Conservation (phyloP, 2,113 vertebrate genomes). For the Propithecus coquereli region DNA sequence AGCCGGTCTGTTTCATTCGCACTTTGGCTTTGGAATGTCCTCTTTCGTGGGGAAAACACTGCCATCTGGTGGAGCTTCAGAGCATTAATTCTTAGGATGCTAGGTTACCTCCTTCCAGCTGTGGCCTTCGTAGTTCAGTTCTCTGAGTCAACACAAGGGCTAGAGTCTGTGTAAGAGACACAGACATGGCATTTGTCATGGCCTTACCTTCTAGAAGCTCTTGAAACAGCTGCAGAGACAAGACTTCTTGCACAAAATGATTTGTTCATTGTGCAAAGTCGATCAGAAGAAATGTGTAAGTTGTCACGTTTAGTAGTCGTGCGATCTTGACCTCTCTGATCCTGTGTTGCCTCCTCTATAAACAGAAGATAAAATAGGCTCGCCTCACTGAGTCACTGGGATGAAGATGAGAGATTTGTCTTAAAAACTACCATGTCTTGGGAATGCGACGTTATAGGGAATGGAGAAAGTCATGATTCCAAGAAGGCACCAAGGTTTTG, state of each 20-base stretch:
- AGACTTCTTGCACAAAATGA: neutral
- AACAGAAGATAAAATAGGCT: neutral
- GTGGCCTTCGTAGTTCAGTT: neutral
- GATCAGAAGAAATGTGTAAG: neutral
- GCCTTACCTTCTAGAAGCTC: neutral
- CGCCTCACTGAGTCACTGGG: neutral
- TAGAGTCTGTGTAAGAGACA: neutral
- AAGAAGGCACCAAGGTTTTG: neutral
- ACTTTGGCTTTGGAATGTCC: neutral
- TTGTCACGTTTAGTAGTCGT: neutral
- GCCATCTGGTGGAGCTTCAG: conserved; percentile 57
- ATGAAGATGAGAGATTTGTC: neutral
- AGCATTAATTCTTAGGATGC: neutral
- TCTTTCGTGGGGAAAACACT: conserved; percentile 16
- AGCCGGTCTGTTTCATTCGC: neutral
- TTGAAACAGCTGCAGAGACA: neutral
- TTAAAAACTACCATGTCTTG: neutral
- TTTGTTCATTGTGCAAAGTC: neutral
- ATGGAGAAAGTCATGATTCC: neutral
- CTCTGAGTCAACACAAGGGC: neutral
- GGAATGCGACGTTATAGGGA: neutral
- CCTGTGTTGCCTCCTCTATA: neutral
- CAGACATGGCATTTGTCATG: neutral
- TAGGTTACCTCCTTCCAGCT: no score
- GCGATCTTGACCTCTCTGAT: neutral